Percentiles rank a stretch among this genome's conserved stretches.
These are phyloP conservation scores for Limnothrissa miodon DNA, from an alignment of 2,113 vertebrate species.

Conservation along the genomic window DNA sequence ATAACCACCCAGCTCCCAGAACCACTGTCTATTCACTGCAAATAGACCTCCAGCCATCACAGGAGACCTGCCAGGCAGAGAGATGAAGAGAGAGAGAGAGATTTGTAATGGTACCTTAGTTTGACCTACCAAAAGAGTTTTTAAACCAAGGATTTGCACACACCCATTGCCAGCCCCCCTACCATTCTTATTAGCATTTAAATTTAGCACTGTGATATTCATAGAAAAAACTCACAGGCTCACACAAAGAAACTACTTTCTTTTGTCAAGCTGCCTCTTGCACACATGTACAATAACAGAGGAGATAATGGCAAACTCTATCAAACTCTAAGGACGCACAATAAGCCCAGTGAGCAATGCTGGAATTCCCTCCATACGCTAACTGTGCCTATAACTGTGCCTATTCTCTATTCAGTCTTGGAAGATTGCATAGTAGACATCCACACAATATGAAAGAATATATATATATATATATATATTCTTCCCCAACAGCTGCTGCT, in stretches of 20 bases:
- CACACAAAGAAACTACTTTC: background rate
- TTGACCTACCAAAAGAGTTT: background rate
- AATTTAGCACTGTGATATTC: background rate
- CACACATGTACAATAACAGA: background rate
- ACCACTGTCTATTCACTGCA: conserved; percentile 82
- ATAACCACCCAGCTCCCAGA: conserved; percentile 83
- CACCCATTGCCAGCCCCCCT: background rate
- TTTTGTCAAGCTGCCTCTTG: background rate
- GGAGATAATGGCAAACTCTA: background rate
- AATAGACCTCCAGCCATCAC: conserved; percentile 90
- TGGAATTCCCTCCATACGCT: background rate
- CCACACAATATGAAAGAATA: background rate
- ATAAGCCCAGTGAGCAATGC: background rate
- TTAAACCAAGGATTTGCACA: background rate
- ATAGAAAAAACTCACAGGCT: background rate
- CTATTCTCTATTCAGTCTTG: background rate
- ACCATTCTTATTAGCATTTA: background rate
- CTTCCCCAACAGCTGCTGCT: conserved; percentile 18
- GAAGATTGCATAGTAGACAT: conserved; percentile 1
- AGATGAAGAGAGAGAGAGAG: background rate
- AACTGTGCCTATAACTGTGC: background rate
- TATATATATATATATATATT: background rate
- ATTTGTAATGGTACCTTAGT: background rate
- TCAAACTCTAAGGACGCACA: background rate
- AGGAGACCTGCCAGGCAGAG: conserved; percentile 75